Evolutionary conservation across 2,888 invertebrate genomes (phyloP).

Genomic region (Troides aeacus): DNA sequence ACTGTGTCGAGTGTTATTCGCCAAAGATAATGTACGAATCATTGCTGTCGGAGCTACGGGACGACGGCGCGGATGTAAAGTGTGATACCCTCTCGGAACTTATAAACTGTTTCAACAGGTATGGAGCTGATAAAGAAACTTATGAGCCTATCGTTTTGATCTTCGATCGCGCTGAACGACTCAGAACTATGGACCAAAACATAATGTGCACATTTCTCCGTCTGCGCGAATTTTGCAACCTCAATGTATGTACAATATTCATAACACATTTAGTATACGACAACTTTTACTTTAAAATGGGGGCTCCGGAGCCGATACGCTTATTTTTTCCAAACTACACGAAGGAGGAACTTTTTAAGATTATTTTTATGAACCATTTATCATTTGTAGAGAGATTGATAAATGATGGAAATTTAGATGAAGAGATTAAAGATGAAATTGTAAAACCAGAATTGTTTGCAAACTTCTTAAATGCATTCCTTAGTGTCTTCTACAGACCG

Average conservation of each 20-base stretch:
- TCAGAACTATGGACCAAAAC: constrained; percentile 86
- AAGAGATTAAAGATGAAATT: constrained; percentile 53
- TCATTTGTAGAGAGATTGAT: constrained; percentile 56
- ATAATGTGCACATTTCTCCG: constrained; percentile 86
- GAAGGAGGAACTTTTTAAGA: constrained; percentile 82
- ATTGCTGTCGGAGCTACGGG: constrained; percentile 81
- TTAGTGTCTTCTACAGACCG: constrained; percentile 90
- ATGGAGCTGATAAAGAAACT: constrained; percentile 46
- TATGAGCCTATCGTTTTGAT: constrained; percentile 82
- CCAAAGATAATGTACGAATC: constrained; percentile 88
- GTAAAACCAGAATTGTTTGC: constrained; percentile 82
- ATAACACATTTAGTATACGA: constrained; percentile 89
- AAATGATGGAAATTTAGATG: constrained; percentile 48
- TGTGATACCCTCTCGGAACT: constrained; percentile 87
- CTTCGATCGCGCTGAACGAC: constrained; percentile 89
- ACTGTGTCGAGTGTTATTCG: constrained; percentile 91
- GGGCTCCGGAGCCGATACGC: constrained; percentile 85
- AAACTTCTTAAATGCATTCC: constrained; percentile 89
- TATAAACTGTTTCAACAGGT: constrained; percentile 67
- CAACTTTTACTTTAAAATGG: constrained; percentile 86
- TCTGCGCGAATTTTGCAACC: constrained; percentile 85
- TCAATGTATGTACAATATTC: constrained; percentile 87
- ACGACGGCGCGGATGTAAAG: constrained; percentile 65
- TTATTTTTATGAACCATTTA: constrained; percentile 64
- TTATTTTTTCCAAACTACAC: constrained; percentile 90